These are phyloP conservation scores for Linnaemya tessellans DNA, from an alignment of 2,888 invertebrate genomes.

Conservation along the genomic window DNA sequence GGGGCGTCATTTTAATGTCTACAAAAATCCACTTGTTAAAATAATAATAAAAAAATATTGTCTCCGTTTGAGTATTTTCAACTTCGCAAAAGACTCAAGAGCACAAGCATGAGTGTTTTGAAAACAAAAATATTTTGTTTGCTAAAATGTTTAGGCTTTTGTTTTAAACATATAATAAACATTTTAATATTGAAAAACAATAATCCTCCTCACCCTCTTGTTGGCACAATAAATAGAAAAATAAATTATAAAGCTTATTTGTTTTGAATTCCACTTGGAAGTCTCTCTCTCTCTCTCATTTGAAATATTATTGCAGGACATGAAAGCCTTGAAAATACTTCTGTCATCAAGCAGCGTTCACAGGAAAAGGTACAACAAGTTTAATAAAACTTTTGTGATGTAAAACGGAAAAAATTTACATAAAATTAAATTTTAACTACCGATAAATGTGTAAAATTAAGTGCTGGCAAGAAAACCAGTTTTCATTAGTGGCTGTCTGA, in stretches of 20 bases:
- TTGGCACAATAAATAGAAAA: not conserved
- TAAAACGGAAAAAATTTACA: not conserved
- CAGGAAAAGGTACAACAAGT: not conserved
- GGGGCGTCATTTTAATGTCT: not conserved
- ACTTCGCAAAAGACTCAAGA: not conserved
- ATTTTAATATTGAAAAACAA: not conserved
- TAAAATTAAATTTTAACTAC: constrained; percentile 3
- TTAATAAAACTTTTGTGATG: not conserved
- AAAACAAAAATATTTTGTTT: constrained; percentile 21
- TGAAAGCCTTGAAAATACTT: not conserved
- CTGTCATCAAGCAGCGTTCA: not conserved
- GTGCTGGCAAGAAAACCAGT: not conserved
- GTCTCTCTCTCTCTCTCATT: not conserved
- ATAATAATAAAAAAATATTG: not conserved
- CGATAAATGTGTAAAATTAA: not conserved
- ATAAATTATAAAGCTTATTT: not conserved
- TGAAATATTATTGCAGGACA: not conserved
- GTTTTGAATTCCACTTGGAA: not conserved
- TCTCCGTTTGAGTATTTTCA: constrained; percentile 1
- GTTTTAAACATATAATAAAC: constrained; percentile 14
- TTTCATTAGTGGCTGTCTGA: not conserved
- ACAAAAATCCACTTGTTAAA: not conserved
- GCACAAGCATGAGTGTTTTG: not conserved
- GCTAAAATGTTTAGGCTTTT: not conserved
- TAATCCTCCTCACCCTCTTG: not conserved